Base-by-base conservation (phyloP, 2,113 vertebrate species). In the Trichomycterus rosablanca region DNA sequence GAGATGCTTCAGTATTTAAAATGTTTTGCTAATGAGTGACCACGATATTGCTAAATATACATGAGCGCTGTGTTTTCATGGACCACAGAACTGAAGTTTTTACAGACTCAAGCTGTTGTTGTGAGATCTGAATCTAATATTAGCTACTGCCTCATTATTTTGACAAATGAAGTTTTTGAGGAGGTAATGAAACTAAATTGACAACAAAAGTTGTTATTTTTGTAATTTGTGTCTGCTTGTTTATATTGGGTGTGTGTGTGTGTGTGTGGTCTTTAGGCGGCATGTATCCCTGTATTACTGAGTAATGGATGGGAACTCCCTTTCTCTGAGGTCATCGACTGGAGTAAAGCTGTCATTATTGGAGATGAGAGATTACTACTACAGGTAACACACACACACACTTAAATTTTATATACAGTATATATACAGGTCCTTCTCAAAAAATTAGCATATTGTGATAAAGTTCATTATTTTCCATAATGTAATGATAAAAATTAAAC, bases 231-330 rank as follows among this genome's bases (percentile, higher is more conserved):
- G 44, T 50, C 43, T 48, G 53, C 22, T 8, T 42, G 45, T 23
- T 42, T 56, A 40, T 52, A 37, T 48, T 46, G 63, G 49, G 53
- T 49, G 42, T 45, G 26, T 44, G 60, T 53, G 50, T 50, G 51
- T 59, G 48, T 65, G 10, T 46, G 4, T 46, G 7, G n/a, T 32
- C 26, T 37, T 19, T 68, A 89, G 87, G 86, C 87, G 4, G 86
- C 86, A 9, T 89, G 86, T 42, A 85, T 89, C 48, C 88, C 86
- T 0, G 84, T 88, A n/a, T 81, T 89, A 14, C 75, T 89, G 59
- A 89, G 86, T 46, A 88, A 88, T 35, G 86, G 88, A 72, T 89
- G 87, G 88, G 88, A 88, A 76, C 79, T 86, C 32, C 86, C 88
- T 34, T 89, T 89, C 78, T 88, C 87, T 9, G 88, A 88, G 63